Base-by-base conservation (phyloP, 1,140 invertebrate species). In the Drosophila triauraria region DNA sequence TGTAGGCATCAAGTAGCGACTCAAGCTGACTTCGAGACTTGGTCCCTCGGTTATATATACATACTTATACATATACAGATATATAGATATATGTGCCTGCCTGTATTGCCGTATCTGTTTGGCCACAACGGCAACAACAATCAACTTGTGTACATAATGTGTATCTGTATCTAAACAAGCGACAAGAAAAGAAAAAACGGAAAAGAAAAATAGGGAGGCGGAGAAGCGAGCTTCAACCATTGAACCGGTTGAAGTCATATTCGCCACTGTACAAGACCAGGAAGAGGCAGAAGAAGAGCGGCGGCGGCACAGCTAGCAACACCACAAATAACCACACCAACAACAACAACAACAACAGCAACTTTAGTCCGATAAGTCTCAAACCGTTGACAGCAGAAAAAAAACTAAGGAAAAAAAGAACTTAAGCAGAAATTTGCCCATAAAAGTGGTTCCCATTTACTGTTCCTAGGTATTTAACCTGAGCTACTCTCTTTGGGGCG, bases 221-320 rank as follows among this genome's bases (percentile, higher is more conserved):
- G 50, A 17, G 71, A 63, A 51, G 53, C 20, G 25, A 53, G 61
- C 56, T 78, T 84, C 68, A 58, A 84, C 61, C 59, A 77, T 80
- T 84, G 57, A 85, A 85, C 82, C 82, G 82, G 82, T 85, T 85
- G 56, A 85, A 85, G 78, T 85, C 82, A 81, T 81, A 85, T 84
- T 75, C 80, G 81, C 76, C 81, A 84, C 77, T 60, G 81, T 83
- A 67, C 56, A 71, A 69, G 62, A 40, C 58, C 38, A 27, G 42
- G 65, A 61, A 42, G 44, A 35, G 25, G 47, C 35, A 63, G 27
- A 59, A 51, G 51, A 67, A 67, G 51, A 58, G 44, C 51, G 47
- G 53, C 30, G 65, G 42, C 42, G 27, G 42, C 42, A 42, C 61
- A 82, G 54, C 56, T 58, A 58, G 51, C 51, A 58, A 72, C 65